Conservation (phyloP, 2,113 vertebrate genomes). For the Pseudorectes ferrugineus region DNA sequence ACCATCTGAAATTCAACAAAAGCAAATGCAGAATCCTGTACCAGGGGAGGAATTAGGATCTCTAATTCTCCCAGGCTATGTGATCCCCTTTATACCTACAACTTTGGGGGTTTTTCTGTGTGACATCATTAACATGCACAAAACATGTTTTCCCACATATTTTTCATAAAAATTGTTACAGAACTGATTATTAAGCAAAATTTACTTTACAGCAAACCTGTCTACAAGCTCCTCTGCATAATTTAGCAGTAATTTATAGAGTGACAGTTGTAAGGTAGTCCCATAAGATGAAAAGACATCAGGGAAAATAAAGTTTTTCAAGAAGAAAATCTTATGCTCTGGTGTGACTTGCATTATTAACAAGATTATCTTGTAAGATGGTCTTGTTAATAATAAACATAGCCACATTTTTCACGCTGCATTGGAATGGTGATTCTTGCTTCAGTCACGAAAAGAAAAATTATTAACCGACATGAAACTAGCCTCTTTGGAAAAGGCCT, state of each 20-base stretch:
- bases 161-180: not conserved
- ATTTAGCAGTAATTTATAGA: not conserved
- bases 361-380: not conserved
- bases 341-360: slow-evolving; percentile 9
- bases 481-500: not conserved
- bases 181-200: not conserved
- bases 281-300: not conserved
- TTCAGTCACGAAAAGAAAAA: not conserved
- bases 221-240: not conserved
- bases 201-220: not conserved
- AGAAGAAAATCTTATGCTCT: not conserved
- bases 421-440: not conserved
- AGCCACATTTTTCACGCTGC: not conserved
- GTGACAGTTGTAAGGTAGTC: not conserved
- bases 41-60: not conserved
- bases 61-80: not conserved
- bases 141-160: not conserved
- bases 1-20: not conserved
- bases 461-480: not conserved
- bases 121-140: not conserved
- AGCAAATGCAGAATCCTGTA: not conserved
- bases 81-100: not conserved
- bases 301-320: not conserved
- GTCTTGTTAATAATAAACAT: slow-evolving; percentile 36
- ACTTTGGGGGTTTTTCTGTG: not conserved